phyloP scores from a whole-genome alignment of 1,140 invertebrate genomes.

The Episyrphus balteatus region DNA sequence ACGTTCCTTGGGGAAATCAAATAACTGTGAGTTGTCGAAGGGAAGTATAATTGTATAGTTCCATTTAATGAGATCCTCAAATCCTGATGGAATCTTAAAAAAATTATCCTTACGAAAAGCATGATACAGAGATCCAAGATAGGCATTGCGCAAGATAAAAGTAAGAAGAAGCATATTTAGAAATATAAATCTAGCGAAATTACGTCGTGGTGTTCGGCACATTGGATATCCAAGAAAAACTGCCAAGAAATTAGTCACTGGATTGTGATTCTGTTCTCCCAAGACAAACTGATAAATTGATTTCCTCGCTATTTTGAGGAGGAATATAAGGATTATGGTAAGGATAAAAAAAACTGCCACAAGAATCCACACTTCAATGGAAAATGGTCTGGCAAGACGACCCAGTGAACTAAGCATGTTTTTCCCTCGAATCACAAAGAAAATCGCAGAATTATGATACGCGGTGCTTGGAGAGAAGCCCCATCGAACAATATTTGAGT shows the following conservation, averaged over 20 bases:
- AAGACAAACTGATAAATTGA: neutral
- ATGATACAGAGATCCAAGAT: conserved; percentile 10
- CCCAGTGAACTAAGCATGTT: neutral
- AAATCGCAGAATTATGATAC: too few relatives aligned
- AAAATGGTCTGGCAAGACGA: neutral
- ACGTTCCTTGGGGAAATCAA: too few relatives aligned
- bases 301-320: neutral
- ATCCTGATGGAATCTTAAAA: neutral
- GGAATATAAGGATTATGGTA: neutral
- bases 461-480: too few relatives aligned
- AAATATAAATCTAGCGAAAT: conserved; percentile 7
- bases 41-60: neutral
- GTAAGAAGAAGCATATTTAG: conserved; percentile 4
- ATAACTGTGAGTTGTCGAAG: neutral
- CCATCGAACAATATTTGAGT: neutral
- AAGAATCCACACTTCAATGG: neutral
- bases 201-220: conserved; percentile 5
- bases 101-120: neutral
- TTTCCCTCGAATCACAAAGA: neutral
- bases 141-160: conserved; percentile 8
- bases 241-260: conserved; percentile 1
- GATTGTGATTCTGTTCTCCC: neutral
- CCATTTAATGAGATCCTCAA: neutral
- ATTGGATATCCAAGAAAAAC: conserved; percentile 4
- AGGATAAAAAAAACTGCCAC: neutral